Evolutionary conservation across 2,113 vertebrate genomes (phyloP).

Genomic region (Tachysurus fulvidraco): DNA sequence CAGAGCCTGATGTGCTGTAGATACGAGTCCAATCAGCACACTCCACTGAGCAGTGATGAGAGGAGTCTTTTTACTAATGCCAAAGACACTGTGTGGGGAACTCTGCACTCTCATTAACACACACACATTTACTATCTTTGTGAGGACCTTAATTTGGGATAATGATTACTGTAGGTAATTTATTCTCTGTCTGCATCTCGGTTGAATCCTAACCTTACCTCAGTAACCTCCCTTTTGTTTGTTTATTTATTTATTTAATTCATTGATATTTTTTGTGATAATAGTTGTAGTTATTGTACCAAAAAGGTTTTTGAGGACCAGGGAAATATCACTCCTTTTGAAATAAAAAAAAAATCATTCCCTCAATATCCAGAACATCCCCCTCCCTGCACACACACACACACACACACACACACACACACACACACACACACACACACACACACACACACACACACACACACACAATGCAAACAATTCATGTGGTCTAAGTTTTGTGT

Average conservation of each 20-base stretch:
- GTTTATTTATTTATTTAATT: no score
- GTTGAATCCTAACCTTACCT: background rate
- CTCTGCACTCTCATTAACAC: conserved; percentile 5
- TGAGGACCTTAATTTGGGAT: background rate
- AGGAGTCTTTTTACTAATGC: conserved; percentile 38
- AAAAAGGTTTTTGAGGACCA: background rate
- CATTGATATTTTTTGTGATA: background rate
- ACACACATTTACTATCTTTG: background rate
- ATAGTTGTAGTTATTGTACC: background rate
- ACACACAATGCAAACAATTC: background rate
- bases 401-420: no score
- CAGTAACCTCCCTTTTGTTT: background rate
- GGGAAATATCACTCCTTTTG: background rate
- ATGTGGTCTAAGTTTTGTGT: background rate
- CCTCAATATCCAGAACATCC: background rate
- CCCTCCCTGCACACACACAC: no score
- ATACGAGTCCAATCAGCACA: conserved; percentile 1
- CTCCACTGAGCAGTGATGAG: conserved; percentile 32
- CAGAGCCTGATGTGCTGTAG: conserved; percentile 30
- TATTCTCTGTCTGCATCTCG: background rate
- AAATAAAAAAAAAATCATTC: background rate
- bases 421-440: no score
- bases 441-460: no score
- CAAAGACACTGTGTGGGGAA: background rate
- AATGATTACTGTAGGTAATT: background rate